A percentile compares a stretch with the other conserved stretches of the same genome.
These are phyloP conservation scores for Rhabdomys dilectus DNA, from an alignment of 2,113 vertebrate species.

Conservation along the genomic window DNA sequence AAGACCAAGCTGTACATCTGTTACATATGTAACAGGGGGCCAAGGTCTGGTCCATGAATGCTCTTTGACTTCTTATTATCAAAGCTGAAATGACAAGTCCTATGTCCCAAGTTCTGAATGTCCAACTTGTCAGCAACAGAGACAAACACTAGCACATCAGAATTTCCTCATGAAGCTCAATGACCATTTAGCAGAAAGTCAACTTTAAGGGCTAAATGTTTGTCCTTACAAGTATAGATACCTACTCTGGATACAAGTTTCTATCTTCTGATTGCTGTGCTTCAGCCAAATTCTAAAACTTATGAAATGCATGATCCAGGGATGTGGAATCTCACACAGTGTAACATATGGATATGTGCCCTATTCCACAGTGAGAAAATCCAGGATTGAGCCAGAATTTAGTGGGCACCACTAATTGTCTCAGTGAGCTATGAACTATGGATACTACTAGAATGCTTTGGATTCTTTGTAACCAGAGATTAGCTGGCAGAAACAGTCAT, in stretches of 20 bases:
- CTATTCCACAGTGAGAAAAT: background rate
- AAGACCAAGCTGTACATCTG: too few relatives aligned
- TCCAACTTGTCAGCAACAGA: background rate
- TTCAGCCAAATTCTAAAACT: background rate
- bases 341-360: background rate
- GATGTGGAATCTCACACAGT: background rate
- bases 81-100: background rate
- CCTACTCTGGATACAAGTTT: background rate
- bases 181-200: slow-evolving; percentile 9
- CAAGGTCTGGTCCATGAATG: too few relatives aligned
- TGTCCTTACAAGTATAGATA: background rate
- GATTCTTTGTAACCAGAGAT: background rate
- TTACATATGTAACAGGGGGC: too few relatives aligned
- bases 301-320: background rate
- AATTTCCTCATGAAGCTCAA: slow-evolving; percentile 49
- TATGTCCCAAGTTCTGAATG: background rate
- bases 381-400: background rate
- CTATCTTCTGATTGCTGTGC: background rate
- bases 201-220: background rate
- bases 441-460: background rate
- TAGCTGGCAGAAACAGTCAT: background rate
- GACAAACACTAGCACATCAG: background rate
- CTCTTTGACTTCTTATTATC: background rate
- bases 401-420: background rate
- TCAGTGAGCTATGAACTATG: background rate